These are phyloP conservation scores for Drosophila malerkotliana DNA, from an alignment of 1,140 invertebrate genomes.

Conservation along the genomic window DNA sequence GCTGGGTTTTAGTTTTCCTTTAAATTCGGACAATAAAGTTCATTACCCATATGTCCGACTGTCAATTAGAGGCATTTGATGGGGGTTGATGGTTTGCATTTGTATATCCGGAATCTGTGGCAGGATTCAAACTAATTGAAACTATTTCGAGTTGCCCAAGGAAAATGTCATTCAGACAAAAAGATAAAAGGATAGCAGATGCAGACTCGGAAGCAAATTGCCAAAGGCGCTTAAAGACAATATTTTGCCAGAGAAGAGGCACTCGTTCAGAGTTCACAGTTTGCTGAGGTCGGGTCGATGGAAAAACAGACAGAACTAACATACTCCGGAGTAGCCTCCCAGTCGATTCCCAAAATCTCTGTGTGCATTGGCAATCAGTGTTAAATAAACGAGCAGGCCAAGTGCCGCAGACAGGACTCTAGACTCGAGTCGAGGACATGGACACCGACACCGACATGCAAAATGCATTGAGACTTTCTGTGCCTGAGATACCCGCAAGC, in stretches of 20 bases:
- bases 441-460: constrained; percentile 54
- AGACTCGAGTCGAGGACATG: constrained; percentile 22
- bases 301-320: neutral
- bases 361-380: constrained; percentile 79
- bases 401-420: constrained; percentile 20
- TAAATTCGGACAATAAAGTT: constrained; percentile 13
- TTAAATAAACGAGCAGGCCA: constrained; percentile 73
- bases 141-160: constrained; percentile 21
- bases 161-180: constrained; percentile 20
- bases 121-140: constrained; percentile 43
- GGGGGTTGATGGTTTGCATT: constrained; percentile 17
- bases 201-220: constrained; percentile 26
- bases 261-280: constrained; percentile 46
- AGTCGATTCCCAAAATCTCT: constrained; percentile 55
- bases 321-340: constrained; percentile 15
- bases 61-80: constrained; percentile 44
- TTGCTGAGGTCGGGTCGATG: constrained; percentile 48
- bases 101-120: constrained; percentile 21
- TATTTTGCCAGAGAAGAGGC: constrained; percentile 28
- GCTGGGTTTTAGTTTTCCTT: constrained; percentile 12
- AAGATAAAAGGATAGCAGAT: constrained; percentile 32
- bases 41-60: constrained; percentile 29
- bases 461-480: constrained; percentile 37
- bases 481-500: constrained; percentile 8
- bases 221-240: constrained; percentile 56